These are phyloP conservation scores for Lagodon rhomboides DNA, from an alignment of 2,797 vertebrate genomes.

Conservation along the genomic window DNA sequence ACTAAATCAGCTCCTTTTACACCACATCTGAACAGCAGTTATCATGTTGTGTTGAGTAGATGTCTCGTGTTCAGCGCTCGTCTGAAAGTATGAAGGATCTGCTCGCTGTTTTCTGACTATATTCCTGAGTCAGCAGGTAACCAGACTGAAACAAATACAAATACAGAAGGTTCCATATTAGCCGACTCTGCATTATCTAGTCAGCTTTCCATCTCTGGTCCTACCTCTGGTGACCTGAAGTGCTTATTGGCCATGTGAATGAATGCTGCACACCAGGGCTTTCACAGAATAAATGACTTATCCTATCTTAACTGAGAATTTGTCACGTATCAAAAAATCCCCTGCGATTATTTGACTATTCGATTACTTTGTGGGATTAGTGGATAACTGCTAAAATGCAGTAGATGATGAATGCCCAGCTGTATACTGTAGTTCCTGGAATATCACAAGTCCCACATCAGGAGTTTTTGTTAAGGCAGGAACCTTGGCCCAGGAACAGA, in stretches of 20 bases:
- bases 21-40: not conserved
- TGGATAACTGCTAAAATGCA: too few species aligned
- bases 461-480: not conserved
- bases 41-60: not conserved
- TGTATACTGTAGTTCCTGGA: not conserved
- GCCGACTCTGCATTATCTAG: not conserved
- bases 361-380: too few species aligned
- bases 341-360: too few species aligned
- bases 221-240: too few species aligned
- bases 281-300: too few species aligned
- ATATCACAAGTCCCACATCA: not conserved
- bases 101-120: slow-evolving; percentile 2
- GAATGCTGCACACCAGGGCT: not conserved
- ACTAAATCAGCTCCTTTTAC: slow-evolving; percentile 10
- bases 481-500: not conserved
- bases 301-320: too few species aligned
- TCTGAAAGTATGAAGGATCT: slow-evolving; percentile 2
- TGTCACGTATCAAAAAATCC: too few species aligned
- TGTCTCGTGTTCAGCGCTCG: too few species aligned
- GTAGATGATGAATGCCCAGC: too few species aligned
- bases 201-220: not conserved
- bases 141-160: slow-evolving; percentile 5
- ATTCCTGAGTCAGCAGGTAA: slow-evolving; percentile 7
- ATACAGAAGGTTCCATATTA: not conserved
- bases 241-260: not conserved